A percentile compares a stretch with the other conserved stretches of the same genome.
phyloP scores from a whole-genome alignment of 2,797 vertebrate genomes.

The Manis pentadactyla region DNA sequence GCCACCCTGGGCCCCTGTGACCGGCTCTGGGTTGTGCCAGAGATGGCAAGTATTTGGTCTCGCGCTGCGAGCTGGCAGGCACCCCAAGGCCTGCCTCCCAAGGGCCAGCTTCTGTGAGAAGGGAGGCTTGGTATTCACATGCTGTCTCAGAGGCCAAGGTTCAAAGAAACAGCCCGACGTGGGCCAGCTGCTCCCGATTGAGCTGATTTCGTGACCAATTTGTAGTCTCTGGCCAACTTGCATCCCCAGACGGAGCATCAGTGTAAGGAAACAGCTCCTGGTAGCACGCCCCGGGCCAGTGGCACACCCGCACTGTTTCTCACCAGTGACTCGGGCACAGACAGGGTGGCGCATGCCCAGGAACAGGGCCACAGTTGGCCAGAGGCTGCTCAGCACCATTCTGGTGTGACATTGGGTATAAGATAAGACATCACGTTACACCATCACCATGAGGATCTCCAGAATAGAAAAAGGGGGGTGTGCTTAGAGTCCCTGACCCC shows the following conservation, averaged over 20 bases:
- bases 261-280: background rate
- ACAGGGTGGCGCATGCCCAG: background rate
- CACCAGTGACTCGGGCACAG: no score
- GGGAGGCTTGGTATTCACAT: no score
- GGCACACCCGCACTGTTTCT: background rate
- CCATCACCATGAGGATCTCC: background rate
- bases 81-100: no score
- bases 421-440: accelerated
- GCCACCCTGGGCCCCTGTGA: no score
- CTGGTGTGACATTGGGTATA: accelerated
- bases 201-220: background rate
- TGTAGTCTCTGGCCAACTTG: background rate
- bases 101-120: no score
- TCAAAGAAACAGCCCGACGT: no score
- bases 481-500: no score
- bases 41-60: no score
- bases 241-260: background rate
- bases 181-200: no score
- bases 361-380: background rate
- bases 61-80: no score
- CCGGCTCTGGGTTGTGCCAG: no score
- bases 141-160: no score
- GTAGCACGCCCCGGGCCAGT: background rate
- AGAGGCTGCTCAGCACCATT: background rate
- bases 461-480: background rate